Percentiles rank a stretch among this genome's conserved stretches.
These are phyloP conservation scores for Tautogolabrus adspersus DNA, from an alignment of 2,113 vertebrate species.

Conservation along the genomic window DNA sequence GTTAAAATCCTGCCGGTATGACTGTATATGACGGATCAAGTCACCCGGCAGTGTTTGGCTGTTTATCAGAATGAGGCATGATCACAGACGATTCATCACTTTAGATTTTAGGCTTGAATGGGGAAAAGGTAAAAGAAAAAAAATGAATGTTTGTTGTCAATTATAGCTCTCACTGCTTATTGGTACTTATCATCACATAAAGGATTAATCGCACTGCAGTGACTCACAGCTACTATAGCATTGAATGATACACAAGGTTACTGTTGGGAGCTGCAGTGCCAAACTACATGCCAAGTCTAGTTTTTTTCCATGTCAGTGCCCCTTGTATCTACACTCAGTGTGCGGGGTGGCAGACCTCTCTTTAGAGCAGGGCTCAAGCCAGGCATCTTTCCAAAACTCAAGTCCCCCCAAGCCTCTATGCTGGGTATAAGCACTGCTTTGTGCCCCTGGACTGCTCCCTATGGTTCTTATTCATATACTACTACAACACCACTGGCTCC, in stretches of 20 bases:
- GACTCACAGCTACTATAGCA: slow-evolving; percentile 30
- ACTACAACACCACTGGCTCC: slow-evolving; percentile 61
- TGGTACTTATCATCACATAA: not conserved
- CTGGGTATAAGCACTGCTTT: slow-evolving; percentile 69
- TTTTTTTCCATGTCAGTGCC: slow-evolving; percentile 80
- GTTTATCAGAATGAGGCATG: slow-evolving; percentile 53
- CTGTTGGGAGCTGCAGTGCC: slow-evolving; percentile 60
- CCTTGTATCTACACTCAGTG: slow-evolving; percentile 68
- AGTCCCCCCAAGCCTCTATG: slow-evolving; percentile 58
- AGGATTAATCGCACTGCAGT: slow-evolving; percentile 38
- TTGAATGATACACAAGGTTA: slow-evolving; percentile 53
- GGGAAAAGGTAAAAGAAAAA: not conserved
- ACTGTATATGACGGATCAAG: slow-evolving; percentile 42
- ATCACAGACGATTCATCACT: slow-evolving; percentile 49
- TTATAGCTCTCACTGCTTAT: slow-evolving; percentile 6
- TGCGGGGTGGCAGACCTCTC: slow-evolving; percentile 70
- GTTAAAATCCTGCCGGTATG: slow-evolving; percentile 46
- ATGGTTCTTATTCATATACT: slow-evolving; percentile 62
- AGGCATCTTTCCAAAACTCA: slow-evolving; percentile 75
- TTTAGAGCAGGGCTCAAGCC: slow-evolving; percentile 65
- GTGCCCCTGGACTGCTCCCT: slow-evolving; percentile 62
- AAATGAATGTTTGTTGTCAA: slow-evolving; percentile 17
- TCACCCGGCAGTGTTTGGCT: slow-evolving; percentile 33
- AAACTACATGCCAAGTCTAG: slow-evolving; percentile 71
- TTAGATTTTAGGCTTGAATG: slow-evolving; percentile 39